Evolutionary conservation across 1,140 invertebrate genomes (phyloP), one percentile per base, ranked within the genome.

Genomic region (Rhopalosiphum maidis): DNA sequence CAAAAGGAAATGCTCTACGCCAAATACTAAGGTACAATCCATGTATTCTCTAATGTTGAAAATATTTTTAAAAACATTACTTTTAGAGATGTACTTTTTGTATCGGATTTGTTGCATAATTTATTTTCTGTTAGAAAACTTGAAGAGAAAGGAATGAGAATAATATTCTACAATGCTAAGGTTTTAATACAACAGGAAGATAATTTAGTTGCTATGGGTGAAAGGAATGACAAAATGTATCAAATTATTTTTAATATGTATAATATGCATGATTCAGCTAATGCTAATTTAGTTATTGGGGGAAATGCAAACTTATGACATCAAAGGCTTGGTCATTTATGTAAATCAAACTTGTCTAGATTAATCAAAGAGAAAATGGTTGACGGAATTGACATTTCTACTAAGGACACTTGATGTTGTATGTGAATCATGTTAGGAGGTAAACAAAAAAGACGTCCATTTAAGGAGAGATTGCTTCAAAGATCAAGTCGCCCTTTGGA

Each of bases 381-480:
- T 43, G 51, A 87, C 23, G 93, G 93, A 23, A 85, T 93, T 41
- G 1, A 54, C 51, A 54, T 54, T 54, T 54, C 51, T 54, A 54
- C 51, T 2, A 54, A 22, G 22, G 22, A 0, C 43, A 41, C 37
- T 85, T 43, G 23, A 85, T 85, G 82, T 23, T 85, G 18, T 94
- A 6, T 95, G 95, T 94, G 94, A 94, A 23, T 94, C 94, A 25
- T 95, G 95, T 93, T 94, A 0, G 91, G 94, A 93, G 94, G 94
- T 43, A 95, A 95, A 94, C 93, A 94, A 91, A 92, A 91, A 60
- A 94, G 94, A 82, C 22, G 51, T 0, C 93, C 94, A 3, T 95
- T 95, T 85, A 94, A 92, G 15, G 90, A 88, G 90, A 85, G 68
- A 15, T 94, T 94, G 82, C 92, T 51, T 85, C 93, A 92, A 85